Base-by-base conservation (phyloP, 2,888 invertebrate genomes). In the Laspeyria flexula region DNA sequence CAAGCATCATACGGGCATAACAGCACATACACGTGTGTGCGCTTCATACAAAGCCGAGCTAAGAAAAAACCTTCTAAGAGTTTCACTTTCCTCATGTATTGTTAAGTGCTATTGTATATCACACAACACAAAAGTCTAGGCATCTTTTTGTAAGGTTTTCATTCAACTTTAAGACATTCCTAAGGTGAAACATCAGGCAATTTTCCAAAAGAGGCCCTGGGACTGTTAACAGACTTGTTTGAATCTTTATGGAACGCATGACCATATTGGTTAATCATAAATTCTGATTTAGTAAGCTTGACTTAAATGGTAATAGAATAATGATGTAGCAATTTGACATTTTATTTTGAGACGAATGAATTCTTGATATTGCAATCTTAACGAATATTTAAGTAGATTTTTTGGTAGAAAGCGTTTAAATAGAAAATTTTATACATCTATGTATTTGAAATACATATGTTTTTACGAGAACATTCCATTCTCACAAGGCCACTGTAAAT, bases 61-160 rank as follows among this genome's bases (percentile, higher is more conserved):
- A 75, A 75, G 78, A 81, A 85, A 85, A 83, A 75, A 60, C 66
- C 73, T 72, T 75, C 65, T 77, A 61, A 25, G 60, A 80, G 83
- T 88, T 85, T 86, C 85, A 85, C 86, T 85, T 85, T 85, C 75
- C 75, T 75, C 63, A 45, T 55, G 64, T 75, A 78, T 80, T 83
- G 78, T 83, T 73, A 69, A 77, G 77, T 62, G 54, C 64, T 75
- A 80, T 83, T 85, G 81, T 82, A 58, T 62, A 63, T 57, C 60
- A 60, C 68, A 56, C 70, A 65, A 42, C 56, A 55, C 57, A 61
- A 54, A 65, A 71, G 65, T 57, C 71, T 60, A 73, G 71, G 71
- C 69, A 75, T 59, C 72, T 81, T 83, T 81, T 81, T 77, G 70
- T 62, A 48, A 65, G 53, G 58, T 48, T 68, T 74, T 71, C 68